These are phyloP conservation scores for Eidolon dupreanum DNA, from an alignment of 2,797 vertebrate genomes.

Conservation along the genomic window DNA sequence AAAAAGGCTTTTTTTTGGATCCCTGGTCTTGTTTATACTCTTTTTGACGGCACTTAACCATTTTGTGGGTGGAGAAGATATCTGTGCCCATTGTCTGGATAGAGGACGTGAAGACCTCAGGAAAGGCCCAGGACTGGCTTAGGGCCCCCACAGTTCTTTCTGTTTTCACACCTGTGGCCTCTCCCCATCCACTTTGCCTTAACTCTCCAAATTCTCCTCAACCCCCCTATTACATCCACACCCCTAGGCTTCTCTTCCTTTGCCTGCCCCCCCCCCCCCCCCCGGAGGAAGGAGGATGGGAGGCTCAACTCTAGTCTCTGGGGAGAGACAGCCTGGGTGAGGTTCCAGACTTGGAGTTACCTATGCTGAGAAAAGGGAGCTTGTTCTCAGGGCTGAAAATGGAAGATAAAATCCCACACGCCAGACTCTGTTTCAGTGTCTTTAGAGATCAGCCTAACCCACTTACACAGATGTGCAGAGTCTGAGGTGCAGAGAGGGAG, in stretches of 20 bases:
- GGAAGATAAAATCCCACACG: neutral
- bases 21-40: neutral
- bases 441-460: neutral
- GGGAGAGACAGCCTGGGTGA: neutral
- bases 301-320: neutral
- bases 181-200: neutral
- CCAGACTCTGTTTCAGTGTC: neutral
- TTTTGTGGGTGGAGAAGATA: neutral
- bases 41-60: neutral
- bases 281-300: neutral
- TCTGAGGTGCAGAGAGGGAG: neutral
- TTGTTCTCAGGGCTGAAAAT: neutral
- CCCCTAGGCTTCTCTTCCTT: neutral
- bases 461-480: neutral
- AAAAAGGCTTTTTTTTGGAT: neutral
- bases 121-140: neutral
- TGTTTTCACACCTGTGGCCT: neutral
- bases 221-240: neutral
- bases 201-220: neutral
- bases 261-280: no score
- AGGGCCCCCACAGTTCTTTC: neutral
- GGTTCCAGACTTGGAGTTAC: neutral
- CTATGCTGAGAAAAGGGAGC: neutral
- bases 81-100: neutral
- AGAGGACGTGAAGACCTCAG: neutral